Percentiles rank a stretch among this genome's conserved stretches.
Evolutionary conservation across 2,888 invertebrate genomes (phyloP).

Genomic region (Hermaeophaga mercurialis): DNA sequence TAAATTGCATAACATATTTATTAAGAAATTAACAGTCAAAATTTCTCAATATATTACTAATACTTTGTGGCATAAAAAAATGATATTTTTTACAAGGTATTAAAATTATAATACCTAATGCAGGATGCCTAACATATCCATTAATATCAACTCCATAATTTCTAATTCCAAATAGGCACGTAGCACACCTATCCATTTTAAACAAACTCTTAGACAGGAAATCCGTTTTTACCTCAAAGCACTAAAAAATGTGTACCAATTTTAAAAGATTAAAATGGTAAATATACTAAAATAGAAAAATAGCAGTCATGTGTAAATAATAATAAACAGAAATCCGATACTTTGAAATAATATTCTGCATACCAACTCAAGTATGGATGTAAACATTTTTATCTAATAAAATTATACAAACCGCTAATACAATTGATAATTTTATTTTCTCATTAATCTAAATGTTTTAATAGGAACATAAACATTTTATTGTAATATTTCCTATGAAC

Average conservation of each 20-base stretch:
- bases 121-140: conserved; percentile 86
- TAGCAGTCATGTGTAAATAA: neutral
- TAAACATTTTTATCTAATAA: neutral
- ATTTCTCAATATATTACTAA: no score
- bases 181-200: conserved; percentile 90
- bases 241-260: conserved; percentile 58
- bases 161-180: conserved; percentile 91
- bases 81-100: no score
- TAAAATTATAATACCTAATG: no score
- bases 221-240: conserved; percentile 87
- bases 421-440: conserved; percentile 1
- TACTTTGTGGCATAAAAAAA: no score
- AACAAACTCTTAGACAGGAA: conserved; percentile 66
- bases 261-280: no score
- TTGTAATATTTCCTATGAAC: conserved; percentile 4
- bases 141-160: conserved; percentile 95
- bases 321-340: neutral
- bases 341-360: neutral
- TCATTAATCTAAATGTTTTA: neutral
- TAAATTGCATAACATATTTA: no score
- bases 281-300: no score
- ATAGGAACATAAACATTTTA: conserved; percentile 2
- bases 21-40: no score
- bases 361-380: neutral
- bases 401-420: neutral